Evolutionary conservation across 2,113 vertebrate genomes (phyloP), one percentile per base, ranked within the genome.

Genomic region (Rhinopomastus cyanomelas): DNA sequence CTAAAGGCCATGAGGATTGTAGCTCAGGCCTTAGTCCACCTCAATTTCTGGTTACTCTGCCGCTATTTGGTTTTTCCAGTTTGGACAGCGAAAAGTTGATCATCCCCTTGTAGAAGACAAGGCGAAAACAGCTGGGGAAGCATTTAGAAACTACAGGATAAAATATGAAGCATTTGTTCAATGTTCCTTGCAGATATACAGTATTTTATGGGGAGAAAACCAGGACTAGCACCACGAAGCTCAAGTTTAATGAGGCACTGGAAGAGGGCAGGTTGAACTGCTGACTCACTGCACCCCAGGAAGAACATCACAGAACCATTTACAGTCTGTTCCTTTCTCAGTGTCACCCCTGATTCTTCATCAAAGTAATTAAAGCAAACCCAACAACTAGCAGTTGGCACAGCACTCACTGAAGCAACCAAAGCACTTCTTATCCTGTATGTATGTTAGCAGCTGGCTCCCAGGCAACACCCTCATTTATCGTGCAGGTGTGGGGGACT

Each of bases 311-410:
- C 77, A 80, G 52, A 84, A 64, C 56, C 82, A 86, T 61, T 72
- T 65, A 62, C 53, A 89, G 52, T 27, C 71, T 56, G 73, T 23
- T 82, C 5, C 1, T 36, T 86, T 71, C 77, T 42, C 77, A 65
- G 85, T 55, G 90, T 65, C 88, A 88, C 51, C 32, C 66, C 23
- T 34, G 51, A 51, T 37, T 65, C 80, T 89, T 84, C 74, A 78
- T 64, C 62, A 36, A 51, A 84, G 77, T 65, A 93, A 90, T 92
- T 94, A 94, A 81, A 76, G 59, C 42, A 73, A 88, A 81, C 8
- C 1, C 53, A 84, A 42, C 69, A 68, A 23, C 3, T 22, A 75
- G 17, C 10, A 60, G 27, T 39, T 81, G 77, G n/a, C 25, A 34
- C 34, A 85, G 34, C 44, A 10, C n/a, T 55, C 57, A 39, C 0